A percentile compares a stretch with the other conserved stretches of the same genome.
phyloP scores from a whole-genome alignment of 2,113 vertebrate species.

The Notarius quadriscutis region DNA sequence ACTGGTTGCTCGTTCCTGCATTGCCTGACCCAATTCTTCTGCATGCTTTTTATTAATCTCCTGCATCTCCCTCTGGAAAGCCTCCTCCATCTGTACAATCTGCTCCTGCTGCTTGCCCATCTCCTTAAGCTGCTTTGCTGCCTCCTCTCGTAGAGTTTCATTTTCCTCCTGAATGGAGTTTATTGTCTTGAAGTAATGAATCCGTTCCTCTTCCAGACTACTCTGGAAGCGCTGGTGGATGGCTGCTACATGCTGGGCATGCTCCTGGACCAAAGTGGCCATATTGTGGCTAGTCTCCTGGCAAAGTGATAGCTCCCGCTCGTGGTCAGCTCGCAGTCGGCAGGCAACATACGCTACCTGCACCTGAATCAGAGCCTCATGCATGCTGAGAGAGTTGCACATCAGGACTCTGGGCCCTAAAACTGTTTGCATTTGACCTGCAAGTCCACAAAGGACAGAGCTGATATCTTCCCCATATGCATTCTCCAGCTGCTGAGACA shows the following conservation, averaged over 20 bases:
- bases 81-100: constrained; percentile 72
- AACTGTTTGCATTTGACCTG: constrained; percentile 73
- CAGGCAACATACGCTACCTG: constrained; percentile 89
- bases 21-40: constrained; percentile 73
- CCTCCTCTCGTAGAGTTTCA: constrained; percentile 75
- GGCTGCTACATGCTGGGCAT: constrained; percentile 69
- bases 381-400: constrained; percentile 79
- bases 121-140: constrained; percentile 73
- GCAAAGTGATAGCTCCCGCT: constrained; percentile 78
- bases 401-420: constrained; percentile 67
- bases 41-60: constrained; percentile 76
- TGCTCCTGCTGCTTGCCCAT: constrained; percentile 71
- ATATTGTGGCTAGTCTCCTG: constrained; percentile 77
- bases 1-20: constrained; percentile 71
- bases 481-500: constrained; percentile 78
- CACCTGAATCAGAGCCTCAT: constrained; percentile 87
- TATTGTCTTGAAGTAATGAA: constrained; percentile 75
- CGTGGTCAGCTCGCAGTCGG: constrained; percentile 78
- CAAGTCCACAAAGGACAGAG: constrained; percentile 70
- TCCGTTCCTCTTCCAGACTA: constrained; percentile 79
- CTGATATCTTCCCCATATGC: constrained; percentile 65
- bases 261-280: constrained; percentile 77
- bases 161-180: constrained; percentile 80
- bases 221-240: constrained; percentile 82
- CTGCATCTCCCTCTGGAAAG: constrained; percentile 71